Percentiles rank a stretch among this genome's conserved stretches.
Evolutionary conservation across 2,113 vertebrate genomes (phyloP).

Genomic region (Podiceps cristatus): DNA sequence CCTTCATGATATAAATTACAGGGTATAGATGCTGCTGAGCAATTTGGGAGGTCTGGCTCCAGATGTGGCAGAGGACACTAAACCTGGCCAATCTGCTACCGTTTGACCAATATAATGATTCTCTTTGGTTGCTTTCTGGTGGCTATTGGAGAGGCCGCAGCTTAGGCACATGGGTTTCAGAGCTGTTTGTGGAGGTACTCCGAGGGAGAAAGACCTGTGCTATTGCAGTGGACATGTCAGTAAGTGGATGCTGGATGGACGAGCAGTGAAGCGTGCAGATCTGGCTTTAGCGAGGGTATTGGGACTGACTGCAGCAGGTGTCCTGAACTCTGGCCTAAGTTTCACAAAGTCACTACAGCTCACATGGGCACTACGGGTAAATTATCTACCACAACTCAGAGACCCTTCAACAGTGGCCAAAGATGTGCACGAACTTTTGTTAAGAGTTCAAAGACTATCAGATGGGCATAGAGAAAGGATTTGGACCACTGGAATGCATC

Average conservation of each 20-base stretch:
- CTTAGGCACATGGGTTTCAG: not conserved
- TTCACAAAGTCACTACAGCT: not conserved
- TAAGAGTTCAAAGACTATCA: not conserved
- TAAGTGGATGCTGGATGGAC: not conserved
- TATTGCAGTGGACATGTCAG: too few relatives aligned
- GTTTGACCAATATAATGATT: not conserved
- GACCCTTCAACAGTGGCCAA: not conserved
- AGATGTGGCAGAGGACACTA: not conserved
- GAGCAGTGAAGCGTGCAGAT: fast-evolving
- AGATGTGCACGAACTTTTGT: not conserved
- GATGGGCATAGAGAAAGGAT: not conserved
- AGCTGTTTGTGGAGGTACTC: not conserved
- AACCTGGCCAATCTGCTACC: not conserved
- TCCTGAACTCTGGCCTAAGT: not conserved
- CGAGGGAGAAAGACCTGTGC: not conserved
- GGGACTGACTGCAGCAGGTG: not conserved
- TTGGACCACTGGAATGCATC: not conserved
- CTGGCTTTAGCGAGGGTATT: not conserved
- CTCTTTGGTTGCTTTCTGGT: not conserved
- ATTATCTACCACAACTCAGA: not conserved
- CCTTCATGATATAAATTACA: not conserved
- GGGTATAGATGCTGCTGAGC: not conserved
- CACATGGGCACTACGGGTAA: fast-evolving
- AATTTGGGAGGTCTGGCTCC: not conserved
- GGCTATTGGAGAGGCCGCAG: not conserved